phyloP scores from a whole-genome alignment of 2,113 vertebrate species.

The Syngnathus typhle region DNA sequence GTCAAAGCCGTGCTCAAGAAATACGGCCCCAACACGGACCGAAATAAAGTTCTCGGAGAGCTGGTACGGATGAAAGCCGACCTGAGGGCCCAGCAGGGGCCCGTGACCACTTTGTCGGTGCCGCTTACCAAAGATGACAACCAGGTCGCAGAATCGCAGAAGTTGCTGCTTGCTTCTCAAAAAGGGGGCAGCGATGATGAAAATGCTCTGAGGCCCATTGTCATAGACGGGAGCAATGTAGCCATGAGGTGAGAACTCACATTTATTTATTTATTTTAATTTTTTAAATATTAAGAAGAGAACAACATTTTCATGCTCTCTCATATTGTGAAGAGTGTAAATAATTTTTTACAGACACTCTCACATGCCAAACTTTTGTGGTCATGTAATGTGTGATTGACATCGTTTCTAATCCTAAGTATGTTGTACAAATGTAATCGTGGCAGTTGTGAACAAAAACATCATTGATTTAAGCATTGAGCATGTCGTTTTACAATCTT shows the following conservation, averaged over 20 bases:
- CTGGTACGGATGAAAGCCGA: conserved; percentile 71
- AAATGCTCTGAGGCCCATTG: conserved; percentile 77
- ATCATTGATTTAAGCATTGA: neutral
- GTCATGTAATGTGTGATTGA: neutral
- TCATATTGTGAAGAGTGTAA: neutral
- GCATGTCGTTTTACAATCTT: neutral
- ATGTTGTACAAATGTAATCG: too few relatives aligned
- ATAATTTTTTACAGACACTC: neutral
- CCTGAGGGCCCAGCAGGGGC: conserved; percentile 37
- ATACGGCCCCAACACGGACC: conserved; percentile 76
- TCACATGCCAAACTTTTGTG: neutral
- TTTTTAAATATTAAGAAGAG: too few relatives aligned
- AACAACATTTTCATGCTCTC: neutral
- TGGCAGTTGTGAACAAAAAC: neutral
- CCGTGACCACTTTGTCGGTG: conserved; percentile 52
- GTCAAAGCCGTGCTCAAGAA: conserved; percentile 76
- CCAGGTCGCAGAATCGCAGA: conserved; percentile 24
- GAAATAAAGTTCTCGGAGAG: conserved; percentile 82
- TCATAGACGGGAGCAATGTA: conserved; percentile 94
- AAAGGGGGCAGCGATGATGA: conserved; percentile 54
- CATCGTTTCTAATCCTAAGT: too few relatives aligned
- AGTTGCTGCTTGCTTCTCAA: conserved; percentile 21
- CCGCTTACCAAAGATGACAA: conserved; percentile 63
- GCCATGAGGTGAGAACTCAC: conserved; percentile 84
- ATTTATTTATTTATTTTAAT: neutral